Conservation (phyloP, 2,113 vertebrate species). For the Dolichallabes microphthalmus region DNA sequence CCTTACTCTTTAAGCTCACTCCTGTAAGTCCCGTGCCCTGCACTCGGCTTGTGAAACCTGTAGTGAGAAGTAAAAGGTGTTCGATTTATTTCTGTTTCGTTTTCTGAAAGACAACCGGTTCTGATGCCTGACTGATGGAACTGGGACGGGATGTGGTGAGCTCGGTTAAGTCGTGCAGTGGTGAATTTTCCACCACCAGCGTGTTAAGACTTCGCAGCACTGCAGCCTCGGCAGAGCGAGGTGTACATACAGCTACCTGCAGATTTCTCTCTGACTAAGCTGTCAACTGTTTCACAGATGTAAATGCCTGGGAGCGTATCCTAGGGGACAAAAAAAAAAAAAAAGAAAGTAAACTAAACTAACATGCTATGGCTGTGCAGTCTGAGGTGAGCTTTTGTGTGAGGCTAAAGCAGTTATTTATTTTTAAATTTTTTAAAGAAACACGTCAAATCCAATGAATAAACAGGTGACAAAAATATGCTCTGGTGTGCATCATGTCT, state of each 20-base stretch:
- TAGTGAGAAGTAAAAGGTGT: neutral
- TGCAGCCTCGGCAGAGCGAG: neutral
- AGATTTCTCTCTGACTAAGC: neutral
- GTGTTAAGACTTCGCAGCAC: slow-evolving; percentile 11
- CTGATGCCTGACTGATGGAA: neutral
- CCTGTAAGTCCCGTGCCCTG: neutral
- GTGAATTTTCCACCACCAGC: neutral
- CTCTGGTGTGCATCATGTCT: neutral
- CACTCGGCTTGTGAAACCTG: neutral
- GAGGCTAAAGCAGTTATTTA: neutral
- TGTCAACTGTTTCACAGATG: neutral
- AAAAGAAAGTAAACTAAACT: neutral
- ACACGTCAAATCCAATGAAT: neutral
- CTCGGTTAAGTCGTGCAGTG: neutral
- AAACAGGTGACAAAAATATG: neutral
- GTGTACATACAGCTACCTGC: neutral
- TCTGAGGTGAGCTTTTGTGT: neutral
- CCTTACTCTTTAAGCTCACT: neutral
- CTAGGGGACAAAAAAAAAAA: neutral
- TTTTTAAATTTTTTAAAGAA: neutral
- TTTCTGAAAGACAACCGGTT: neutral
- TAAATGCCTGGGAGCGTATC: neutral
- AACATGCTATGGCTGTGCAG: neutral
- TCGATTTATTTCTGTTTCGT: slow-evolving; percentile 42
- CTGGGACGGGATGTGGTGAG: neutral